Percentiles rank a stretch among this genome's conserved stretches.
Evolutionary conservation across 1,140 invertebrate species (phyloP).

Genomic region (Leptinotarsa defecta): DNA sequence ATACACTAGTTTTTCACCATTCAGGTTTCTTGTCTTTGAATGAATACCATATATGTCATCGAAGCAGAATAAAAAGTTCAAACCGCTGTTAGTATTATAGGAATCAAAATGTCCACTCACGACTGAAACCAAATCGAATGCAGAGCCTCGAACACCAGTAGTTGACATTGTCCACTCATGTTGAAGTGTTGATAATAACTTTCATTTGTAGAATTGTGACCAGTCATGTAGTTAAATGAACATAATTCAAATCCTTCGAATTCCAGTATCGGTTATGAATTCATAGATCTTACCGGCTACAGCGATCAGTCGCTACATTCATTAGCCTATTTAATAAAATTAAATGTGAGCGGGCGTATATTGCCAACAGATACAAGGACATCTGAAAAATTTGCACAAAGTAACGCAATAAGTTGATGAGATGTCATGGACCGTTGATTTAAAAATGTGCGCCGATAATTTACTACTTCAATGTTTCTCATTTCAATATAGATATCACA

Average conservation of each 20-base stretch:
- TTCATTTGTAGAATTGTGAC: not conserved
- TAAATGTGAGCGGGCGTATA: constrained; percentile 5
- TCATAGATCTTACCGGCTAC: constrained; percentile 1
- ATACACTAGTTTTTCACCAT: no score
- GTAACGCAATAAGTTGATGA: no score
- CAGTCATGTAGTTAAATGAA: not conserved
- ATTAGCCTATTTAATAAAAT: not conserved
- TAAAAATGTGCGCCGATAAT: no score
- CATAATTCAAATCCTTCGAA: constrained; percentile 8
- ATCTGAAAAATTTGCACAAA: not conserved
- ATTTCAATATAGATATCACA: no score
- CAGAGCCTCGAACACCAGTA: not conserved
- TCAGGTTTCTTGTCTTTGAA: no score
- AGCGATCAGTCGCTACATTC: not conserved
- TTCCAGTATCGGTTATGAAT: not conserved
- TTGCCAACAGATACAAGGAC: not conserved
- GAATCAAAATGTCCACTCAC: not conserved
- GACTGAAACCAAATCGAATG: not conserved
- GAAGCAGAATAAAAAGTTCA: no score
- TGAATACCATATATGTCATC: no score
- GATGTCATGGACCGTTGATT: no score
- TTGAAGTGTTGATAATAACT: constrained; percentile 1
- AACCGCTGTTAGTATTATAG: no score
- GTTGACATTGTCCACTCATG: not conserved
- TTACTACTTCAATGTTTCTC: no score